Percentiles rank a stretch among this genome's conserved stretches.
Evolutionary conservation across 2,113 vertebrate genomes (phyloP).

Genomic region (Triplophysa rosa): DNA sequence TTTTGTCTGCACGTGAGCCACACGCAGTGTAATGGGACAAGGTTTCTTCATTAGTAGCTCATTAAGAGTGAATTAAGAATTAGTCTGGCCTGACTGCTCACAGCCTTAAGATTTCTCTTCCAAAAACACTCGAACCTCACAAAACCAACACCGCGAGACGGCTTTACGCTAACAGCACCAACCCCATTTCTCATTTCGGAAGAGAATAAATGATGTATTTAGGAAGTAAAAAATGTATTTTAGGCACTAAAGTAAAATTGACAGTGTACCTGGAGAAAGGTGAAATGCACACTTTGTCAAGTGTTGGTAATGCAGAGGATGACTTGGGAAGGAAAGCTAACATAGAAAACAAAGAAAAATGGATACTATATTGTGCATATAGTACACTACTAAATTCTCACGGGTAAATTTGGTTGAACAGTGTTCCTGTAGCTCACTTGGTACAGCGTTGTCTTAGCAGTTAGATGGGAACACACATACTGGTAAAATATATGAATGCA

Average conservation of each 20-base stretch:
- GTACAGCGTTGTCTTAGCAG: too few species aligned
- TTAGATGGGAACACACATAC: too few species aligned
- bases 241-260: neutral
- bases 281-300: neutral
- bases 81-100: constrained; percentile 24
- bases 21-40: constrained; percentile 10
- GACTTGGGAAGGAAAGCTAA: too few species aligned
- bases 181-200: neutral
- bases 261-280: neutral
- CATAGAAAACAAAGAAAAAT: neutral
- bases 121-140: constrained; percentile 1
- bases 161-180: neutral
- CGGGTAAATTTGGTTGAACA: too few species aligned
- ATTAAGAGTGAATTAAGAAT: constrained; percentile 40
- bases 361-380: too few species aligned
- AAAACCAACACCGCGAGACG: constrained; percentile 16
- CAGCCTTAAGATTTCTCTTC: neutral
- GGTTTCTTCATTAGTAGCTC: constrained; percentile 40
- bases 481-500: too few species aligned
- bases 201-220: neutral
- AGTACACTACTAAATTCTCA: too few species aligned
- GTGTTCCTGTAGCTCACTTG: too few species aligned
- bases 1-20: neutral
- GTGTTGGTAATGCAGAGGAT: too few species aligned
- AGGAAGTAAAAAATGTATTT: neutral